A percentile compares a stretch with the other conserved stretches of the same genome.
Conservation (phyloP, 2,113 vertebrate species). For the Junco hyemalis region DNA sequence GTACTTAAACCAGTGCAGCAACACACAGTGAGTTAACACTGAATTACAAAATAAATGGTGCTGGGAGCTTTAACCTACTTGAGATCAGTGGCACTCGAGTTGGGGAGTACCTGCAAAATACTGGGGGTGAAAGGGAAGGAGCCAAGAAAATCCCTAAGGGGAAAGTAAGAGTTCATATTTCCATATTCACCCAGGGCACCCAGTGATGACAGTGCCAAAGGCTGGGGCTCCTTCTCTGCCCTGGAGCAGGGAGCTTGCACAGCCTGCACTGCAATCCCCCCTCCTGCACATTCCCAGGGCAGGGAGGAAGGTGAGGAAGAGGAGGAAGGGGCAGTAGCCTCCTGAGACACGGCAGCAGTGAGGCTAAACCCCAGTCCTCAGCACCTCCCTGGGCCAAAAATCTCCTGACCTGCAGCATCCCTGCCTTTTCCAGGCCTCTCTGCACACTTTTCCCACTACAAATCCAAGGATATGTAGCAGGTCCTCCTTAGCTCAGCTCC, state of each 20-base stretch:
- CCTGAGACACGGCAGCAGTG: neutral
- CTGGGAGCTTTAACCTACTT: neutral
- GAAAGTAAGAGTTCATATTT: neutral
- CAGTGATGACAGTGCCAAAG: neutral
- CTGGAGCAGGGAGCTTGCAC: neutral
- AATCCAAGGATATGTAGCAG: neutral
- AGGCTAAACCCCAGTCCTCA: neutral
- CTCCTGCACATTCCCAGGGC: neutral
- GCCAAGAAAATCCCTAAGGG: neutral
- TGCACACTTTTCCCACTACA: neutral
- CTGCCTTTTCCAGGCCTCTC: neutral
- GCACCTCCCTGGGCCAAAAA: neutral
- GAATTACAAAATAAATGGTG: neutral
- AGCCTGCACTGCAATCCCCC: neutral
- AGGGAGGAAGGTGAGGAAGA: neutral
- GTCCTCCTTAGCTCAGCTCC: neutral
- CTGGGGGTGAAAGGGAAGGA: neutral
- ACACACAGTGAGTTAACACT: neutral
- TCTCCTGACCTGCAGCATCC: neutral
- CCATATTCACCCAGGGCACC: neutral
- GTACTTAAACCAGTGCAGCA: neutral
- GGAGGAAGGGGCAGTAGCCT: neutral
- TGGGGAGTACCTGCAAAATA: neutral
- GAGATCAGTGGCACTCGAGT: neutral
- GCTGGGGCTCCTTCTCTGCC: neutral